A percentile compares a stretch with the other conserved stretches of the same genome.
Evolutionary conservation across 2,888 invertebrate species (phyloP).

Genomic region (Pimpla rufipes): DNA sequence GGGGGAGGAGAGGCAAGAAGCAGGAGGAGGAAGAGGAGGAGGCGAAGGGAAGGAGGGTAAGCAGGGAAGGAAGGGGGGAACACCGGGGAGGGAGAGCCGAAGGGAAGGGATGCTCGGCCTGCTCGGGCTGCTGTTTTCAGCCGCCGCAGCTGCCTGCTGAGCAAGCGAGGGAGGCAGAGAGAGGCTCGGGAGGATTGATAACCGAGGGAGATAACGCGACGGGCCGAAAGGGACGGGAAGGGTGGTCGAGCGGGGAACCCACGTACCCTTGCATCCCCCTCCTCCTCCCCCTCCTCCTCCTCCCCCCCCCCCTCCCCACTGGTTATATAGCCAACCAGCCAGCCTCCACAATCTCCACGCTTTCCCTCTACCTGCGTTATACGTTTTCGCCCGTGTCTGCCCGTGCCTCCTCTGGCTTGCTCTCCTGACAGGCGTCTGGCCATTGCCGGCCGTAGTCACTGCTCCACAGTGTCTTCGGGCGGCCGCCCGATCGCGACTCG

Average conservation of each 20-base stretch:
- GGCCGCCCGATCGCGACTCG: conserved; percentile 66
- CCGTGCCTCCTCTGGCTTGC: conserved; percentile 51
- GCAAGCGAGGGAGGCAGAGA: conserved; percentile 26
- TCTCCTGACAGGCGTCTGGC: conserved; percentile 63
- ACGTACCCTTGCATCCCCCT: neutral
- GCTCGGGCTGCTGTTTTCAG: neutral
- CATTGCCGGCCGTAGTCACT: conserved; percentile 64
- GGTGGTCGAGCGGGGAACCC: neutral
- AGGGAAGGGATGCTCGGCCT: neutral
- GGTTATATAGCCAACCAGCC: neutral
- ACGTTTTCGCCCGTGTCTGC: conserved; percentile 44
- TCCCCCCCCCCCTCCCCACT: conserved; percentile 2
- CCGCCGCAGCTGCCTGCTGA: neutral
- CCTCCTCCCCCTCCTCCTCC: neutral
- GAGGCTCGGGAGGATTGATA: conserved; percentile 29
- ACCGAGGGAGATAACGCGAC: neutral
- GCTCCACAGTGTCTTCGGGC: conserved; percentile 59
- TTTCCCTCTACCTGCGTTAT: conserved; percentile 56
- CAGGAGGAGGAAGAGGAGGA: no score
- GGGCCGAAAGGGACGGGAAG: neutral
- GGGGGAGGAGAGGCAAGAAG: no score
- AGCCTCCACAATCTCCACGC: conserved; percentile 11
- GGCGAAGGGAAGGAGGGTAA: neutral
- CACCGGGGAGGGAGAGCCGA: neutral
- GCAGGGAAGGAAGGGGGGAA: conserved; percentile 11